phyloP scores from a whole-genome alignment of 2,113 vertebrate genomes.

The Rhabdornis inornatus region DNA sequence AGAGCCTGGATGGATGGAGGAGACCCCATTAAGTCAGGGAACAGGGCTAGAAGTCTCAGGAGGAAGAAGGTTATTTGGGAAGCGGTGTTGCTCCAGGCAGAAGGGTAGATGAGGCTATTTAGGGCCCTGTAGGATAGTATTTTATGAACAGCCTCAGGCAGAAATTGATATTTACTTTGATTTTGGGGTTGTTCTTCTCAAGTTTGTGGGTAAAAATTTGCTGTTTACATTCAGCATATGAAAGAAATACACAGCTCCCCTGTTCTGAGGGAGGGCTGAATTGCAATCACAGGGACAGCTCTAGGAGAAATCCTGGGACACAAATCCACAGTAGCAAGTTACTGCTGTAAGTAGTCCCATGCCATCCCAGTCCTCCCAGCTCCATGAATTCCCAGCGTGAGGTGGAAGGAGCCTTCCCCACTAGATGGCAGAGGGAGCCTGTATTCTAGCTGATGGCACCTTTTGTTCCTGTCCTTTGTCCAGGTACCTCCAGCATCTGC shows the following conservation, averaged over 20 bases:
- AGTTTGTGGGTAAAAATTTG: not conserved
- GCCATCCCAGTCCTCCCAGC: not conserved
- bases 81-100: not conserved
- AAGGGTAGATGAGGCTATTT: not conserved
- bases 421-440: not conserved
- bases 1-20: not conserved
- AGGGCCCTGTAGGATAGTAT: not conserved
- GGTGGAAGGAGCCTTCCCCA: not conserved
- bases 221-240: not conserved
- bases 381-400: not conserved
- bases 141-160: not conserved
- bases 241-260: accelerated
- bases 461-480: not conserved
- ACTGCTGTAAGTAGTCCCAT: accelerated
- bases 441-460: accelerated
- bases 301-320: not conserved
- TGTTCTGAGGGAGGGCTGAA: not conserved
- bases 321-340: not conserved
- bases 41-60: not conserved
- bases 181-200: not conserved
- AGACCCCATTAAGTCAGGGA: not conserved
- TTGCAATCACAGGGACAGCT: not conserved
- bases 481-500: slow-evolving; percentile 89
- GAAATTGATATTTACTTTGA: not conserved
- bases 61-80: not conserved